phyloP scores from a whole-genome alignment of 2,888 invertebrate genomes.

The Branchipolynoe longqiensis region DNA sequence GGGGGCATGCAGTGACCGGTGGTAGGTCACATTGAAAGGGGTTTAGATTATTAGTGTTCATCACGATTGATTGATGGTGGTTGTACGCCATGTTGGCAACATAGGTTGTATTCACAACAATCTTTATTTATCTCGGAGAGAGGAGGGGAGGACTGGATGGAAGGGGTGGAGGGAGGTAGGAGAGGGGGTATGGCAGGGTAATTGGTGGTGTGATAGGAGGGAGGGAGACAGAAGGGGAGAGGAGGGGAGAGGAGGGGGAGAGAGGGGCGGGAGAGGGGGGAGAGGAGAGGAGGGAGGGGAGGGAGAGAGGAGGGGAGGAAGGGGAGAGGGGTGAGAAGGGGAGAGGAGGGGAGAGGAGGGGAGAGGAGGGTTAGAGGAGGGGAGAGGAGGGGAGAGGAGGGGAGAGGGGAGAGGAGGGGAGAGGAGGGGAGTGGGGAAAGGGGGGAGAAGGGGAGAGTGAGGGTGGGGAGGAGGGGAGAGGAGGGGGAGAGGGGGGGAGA shows the following conservation, averaged over 20 bases:
- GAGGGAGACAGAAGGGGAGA: not conserved
- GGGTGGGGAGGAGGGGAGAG: not conserved
- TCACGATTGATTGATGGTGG: too few relatives aligned
- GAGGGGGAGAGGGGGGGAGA: not conserved
- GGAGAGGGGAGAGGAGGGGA: not conserved
- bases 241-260: not conserved
- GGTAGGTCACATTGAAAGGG: too few relatives aligned
- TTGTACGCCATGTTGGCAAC: too few relatives aligned
- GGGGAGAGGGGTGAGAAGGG: constrained; percentile 2
- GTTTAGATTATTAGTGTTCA: too few relatives aligned
- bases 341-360: not conserved
- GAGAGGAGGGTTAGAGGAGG: not conserved
- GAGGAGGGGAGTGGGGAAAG: not conserved
- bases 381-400: not conserved
- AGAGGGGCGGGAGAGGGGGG: not conserved
- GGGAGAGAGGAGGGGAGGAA: not conserved
- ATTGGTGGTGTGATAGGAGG: not conserved
- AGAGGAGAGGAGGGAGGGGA: not conserved
- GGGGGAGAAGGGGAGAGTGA: constrained; percentile 4
- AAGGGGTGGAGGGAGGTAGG: too few relatives aligned
- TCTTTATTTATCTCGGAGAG: too few relatives aligned
- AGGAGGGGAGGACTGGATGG: too few relatives aligned
- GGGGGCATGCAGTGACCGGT: too few relatives aligned
- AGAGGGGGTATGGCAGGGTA: too few relatives aligned
- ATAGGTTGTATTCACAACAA: too few relatives aligned